Evolutionary conservation across 1,140 invertebrate species (phyloP), one percentile per base, ranked within the genome.

Genomic region (Drosophila watanabei): DNA sequence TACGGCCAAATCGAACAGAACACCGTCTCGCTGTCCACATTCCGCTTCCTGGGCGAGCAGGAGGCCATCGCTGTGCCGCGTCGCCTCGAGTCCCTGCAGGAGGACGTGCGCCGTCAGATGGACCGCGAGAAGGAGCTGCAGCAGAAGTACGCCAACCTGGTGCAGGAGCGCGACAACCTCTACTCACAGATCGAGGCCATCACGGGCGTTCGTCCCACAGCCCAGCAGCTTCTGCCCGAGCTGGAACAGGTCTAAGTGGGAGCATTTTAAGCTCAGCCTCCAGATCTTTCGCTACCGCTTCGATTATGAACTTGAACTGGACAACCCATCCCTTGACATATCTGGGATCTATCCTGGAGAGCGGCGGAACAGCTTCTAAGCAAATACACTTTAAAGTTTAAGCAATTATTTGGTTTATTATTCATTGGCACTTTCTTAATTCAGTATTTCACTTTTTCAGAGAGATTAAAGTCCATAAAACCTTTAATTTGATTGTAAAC

Each of bases 91-190:
- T 96, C 97, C 2, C 91, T 99, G 33, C 97, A 97, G 60, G 98
- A 99, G 91, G 98, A 99, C 93, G 98, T 99, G 2, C 96, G 96
- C 58, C 94, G 98, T 61, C 98, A 99, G 94, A 97, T 96, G 61
- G 97, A 98, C 70, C 94, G 98, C 75, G 98, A 99, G 93, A 97
- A 96, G 79, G 95, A 95, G 61, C 94, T 99, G 37, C 99, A 99
- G 94, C 78, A 75, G 7, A 93, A 93, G 76, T 93, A 93, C 52
- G 90, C 84, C 11, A 79, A 79, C 16, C 60, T 93, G 7, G 69
- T 77, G 11, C 78, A 93, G 32, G 87, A 92, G n/a, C 79, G 89
- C 0, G 85, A 92, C 0, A 51, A 69, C 11, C 71, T 90, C 13
- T 86, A 75, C 65, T 43, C 48, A 2, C 68, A 91, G 37, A 73